Conservation (phyloP, 1,140 invertebrate genomes). For the Branchinecta lynchi region DNA sequence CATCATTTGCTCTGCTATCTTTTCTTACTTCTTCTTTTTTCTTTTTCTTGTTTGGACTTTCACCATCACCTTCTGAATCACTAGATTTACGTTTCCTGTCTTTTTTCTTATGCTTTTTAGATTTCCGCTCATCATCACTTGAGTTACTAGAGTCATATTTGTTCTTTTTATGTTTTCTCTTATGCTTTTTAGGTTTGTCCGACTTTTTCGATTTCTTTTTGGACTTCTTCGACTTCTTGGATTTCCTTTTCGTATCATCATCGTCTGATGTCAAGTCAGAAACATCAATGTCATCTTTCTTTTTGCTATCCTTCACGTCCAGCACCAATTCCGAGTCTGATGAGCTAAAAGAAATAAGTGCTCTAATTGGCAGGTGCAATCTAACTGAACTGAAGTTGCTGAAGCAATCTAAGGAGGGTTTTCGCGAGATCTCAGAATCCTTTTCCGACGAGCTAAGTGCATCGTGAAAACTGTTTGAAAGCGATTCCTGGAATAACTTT, state of each 20-base stretch:
- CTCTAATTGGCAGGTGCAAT: too few relatives aligned
- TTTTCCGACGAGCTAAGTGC: too few relatives aligned
- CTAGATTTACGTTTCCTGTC: neutral
- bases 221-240: neutral
- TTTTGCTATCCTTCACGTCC: neutral
- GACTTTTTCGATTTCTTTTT: neutral
- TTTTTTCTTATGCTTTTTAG: neutral
- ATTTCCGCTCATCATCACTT: neutral
- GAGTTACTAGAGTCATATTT: neutral
- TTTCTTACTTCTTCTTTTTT: neutral
- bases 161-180: neutral
- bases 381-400: too few relatives aligned
- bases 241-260: neutral
- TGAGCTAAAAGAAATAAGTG: neutral
- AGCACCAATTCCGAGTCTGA: neutral
- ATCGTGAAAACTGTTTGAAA: too few relatives aligned
- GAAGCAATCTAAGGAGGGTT: too few relatives aligned
- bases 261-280: neutral
- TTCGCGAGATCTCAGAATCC: too few relatives aligned
- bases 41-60: neutral
- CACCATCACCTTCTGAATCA: neutral
- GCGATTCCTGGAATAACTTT: too few relatives aligned
- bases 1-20: neutral
- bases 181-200: neutral
- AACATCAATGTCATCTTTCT: neutral